Conservation (phyloP, 1,140 invertebrate genomes). For the Bombus soroeensis region DNA sequence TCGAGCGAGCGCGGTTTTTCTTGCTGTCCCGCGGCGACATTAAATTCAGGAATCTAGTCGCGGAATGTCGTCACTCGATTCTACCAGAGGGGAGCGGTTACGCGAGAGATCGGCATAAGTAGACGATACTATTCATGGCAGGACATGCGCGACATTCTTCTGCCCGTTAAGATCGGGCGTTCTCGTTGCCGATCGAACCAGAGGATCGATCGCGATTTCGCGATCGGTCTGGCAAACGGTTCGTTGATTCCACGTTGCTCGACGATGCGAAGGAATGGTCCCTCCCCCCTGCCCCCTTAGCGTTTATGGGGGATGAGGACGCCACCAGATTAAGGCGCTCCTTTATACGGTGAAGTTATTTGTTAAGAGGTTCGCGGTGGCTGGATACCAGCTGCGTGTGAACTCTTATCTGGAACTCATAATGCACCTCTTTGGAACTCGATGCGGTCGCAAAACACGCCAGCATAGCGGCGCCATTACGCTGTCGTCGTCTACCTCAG, state of each 20-base stretch:
- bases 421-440: constrained; percentile 54
- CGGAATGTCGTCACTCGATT: constrained; percentile 32
- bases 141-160: constrained; percentile 38
- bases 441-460: constrained; percentile 38
- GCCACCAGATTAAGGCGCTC: constrained; percentile 21
- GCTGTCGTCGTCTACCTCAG: background rate
- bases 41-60: constrained; percentile 48
- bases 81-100: background rate
- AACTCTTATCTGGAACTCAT: constrained; percentile 70
- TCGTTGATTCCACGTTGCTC: background rate
- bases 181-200: background rate
- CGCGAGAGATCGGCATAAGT: constrained; percentile 30
- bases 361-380: constrained; percentile 62
- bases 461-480: constrained; percentile 23
- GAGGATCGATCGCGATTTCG: background rate
- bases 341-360: constrained; percentile 72
- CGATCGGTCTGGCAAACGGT: background rate
- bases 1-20: constrained; percentile 33
- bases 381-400: constrained; percentile 62
- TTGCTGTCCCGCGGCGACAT: constrained; percentile 6
- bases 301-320: constrained; percentile 5
- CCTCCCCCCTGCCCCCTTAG: background rate
- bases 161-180: constrained; percentile 19
- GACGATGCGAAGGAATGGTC: background rate
- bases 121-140: constrained; percentile 49